These are phyloP conservation scores for Toxostoma redivivum DNA, from an alignment of 2,113 vertebrate species.

Conservation along the genomic window DNA sequence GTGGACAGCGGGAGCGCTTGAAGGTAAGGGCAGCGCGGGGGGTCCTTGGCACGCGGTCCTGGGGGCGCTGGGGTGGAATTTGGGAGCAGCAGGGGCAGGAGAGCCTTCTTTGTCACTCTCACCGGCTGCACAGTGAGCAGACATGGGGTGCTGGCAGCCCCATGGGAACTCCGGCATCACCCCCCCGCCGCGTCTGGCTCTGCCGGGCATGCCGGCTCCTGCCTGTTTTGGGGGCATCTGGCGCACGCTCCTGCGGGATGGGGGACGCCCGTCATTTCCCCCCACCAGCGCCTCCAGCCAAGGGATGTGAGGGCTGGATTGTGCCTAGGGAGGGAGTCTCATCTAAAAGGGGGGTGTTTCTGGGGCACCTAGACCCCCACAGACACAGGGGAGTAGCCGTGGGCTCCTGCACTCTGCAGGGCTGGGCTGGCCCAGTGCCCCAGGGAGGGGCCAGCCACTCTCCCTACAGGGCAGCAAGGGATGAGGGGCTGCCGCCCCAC, in stretches of 20 bases:
- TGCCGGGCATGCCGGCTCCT: background rate
- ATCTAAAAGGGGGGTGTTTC: background rate
- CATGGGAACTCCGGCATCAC: background rate
- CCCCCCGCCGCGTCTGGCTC: background rate
- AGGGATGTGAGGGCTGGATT: background rate
- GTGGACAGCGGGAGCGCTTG: accelerated
- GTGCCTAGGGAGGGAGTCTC: too few species aligned
- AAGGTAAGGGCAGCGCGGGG: background rate
- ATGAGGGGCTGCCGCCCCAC: background rate
- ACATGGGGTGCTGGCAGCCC: background rate
- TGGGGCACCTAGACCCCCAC: too few species aligned
- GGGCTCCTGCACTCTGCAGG: background rate
- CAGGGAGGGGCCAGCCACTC: background rate
- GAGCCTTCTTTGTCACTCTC: background rate
- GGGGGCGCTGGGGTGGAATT: background rate
- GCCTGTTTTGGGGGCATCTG: background rate
- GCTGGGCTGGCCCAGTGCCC: accelerated
- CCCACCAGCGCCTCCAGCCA: background rate
- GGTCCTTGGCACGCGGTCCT: background rate
- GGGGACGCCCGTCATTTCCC: background rate
- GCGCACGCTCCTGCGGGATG: background rate
- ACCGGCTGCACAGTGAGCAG: accelerated
- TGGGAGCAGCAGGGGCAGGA: background rate
- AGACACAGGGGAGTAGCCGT: background rate
- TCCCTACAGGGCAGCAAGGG: background rate